These are phyloP conservation scores for Netelia virgata DNA, from an alignment of 2,888 invertebrate species.

Conservation along the genomic window DNA sequence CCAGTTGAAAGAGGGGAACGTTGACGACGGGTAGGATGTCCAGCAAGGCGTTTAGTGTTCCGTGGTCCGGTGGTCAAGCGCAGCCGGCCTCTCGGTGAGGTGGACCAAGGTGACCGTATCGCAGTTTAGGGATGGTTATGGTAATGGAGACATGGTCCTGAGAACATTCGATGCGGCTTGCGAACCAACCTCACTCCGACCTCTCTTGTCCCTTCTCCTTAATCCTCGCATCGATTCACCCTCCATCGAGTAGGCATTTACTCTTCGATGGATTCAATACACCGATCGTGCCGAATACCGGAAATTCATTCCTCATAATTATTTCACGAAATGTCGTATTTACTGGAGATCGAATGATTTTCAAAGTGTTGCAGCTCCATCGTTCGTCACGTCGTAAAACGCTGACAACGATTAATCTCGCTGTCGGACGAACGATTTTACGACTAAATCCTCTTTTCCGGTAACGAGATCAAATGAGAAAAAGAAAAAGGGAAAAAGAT, in stretches of 20 bases:
- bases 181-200: slow-evolving; percentile 28
- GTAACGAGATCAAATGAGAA: slow-evolving; percentile 19
- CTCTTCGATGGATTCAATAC: not conserved
- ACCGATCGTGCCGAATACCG: not conserved
- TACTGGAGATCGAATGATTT: no score
- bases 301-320: no score
- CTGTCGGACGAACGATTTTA: not conserved
- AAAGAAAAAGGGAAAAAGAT: slow-evolving; percentile 16
- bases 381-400: no score
- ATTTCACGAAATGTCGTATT: no score
- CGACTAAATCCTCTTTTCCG: slow-evolving; percentile 8
- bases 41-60: slow-evolving; percentile 60
- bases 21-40: slow-evolving; percentile 47
- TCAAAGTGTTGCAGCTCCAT: no score
- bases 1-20: slow-evolving; percentile 21
- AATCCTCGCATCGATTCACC: not conserved
- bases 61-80: slow-evolving; percentile 51
- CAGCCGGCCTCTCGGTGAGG: slow-evolving; percentile 22
- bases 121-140: slow-evolving; percentile 62
- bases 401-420: slow-evolving; percentile 26
- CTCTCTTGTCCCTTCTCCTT: not conserved
- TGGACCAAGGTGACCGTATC: slow-evolving; percentile 50
- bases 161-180: slow-evolving; percentile 63
- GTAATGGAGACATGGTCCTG: slow-evolving; percentile 64
- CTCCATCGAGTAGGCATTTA: not conserved